phyloP scores from a whole-genome alignment of 2,888 invertebrate species.

The Zelleria hepariella region DNA sequence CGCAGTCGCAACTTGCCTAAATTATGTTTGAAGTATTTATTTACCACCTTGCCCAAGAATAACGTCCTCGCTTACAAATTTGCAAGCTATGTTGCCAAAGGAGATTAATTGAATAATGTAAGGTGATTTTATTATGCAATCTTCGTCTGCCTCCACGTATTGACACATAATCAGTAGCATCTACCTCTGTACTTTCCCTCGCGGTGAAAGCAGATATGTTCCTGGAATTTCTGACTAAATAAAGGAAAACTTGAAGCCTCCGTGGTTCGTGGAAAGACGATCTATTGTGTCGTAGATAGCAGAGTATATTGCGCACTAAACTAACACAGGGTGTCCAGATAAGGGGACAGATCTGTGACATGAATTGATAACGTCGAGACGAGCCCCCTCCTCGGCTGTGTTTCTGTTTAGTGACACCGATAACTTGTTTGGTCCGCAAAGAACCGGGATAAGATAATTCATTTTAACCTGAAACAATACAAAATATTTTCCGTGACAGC shows the following conservation, averaged over 20 bases:
- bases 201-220: neutral
- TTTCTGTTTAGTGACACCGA: neutral
- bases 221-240: neutral
- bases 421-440: neutral
- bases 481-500: neutral
- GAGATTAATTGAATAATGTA: neutral
- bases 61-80: neutral
- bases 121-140: neutral
- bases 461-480: neutral
- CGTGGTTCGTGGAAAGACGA: neutral
- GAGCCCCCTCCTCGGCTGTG: slow-evolving; percentile 5
- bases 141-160: neutral
- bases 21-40: neutral
- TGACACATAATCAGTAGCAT: neutral
- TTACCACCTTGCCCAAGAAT: neutral
- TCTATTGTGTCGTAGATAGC: neutral
- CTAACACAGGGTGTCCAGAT: slow-evolving; percentile 4
- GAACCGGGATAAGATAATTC: slow-evolving; percentile 1
- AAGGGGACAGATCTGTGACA: slow-evolving; percentile 1
- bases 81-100: neutral
- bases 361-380: slow-evolving; percentile 4
- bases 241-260: neutral
- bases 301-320: slow-evolving; percentile 1
- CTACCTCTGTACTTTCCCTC: neutral
- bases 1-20: neutral